These are phyloP conservation scores for Pangasius sanitwongsei DNA, from an alignment of 2,797 vertebrate species.

Conservation along the genomic window DNA sequence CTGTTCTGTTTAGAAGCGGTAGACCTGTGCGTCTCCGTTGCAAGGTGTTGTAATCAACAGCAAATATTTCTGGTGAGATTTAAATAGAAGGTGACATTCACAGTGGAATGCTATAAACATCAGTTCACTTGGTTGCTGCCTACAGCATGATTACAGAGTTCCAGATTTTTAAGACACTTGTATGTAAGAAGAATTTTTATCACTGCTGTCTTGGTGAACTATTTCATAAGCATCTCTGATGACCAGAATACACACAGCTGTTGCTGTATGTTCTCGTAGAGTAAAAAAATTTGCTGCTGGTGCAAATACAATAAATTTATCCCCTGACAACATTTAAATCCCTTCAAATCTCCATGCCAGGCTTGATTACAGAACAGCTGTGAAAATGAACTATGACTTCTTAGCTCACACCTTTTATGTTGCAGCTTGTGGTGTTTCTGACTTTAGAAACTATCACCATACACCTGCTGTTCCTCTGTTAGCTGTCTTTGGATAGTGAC, in stretches of 20 bases:
- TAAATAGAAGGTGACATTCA: slow-evolving; percentile 52
- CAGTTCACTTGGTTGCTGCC: slow-evolving; percentile 13
- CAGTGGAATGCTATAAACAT: slow-evolving; percentile 38
- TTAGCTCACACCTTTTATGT: slow-evolving; percentile 28
- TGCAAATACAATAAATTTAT: slow-evolving; percentile 2
- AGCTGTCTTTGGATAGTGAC: slow-evolving; percentile 21
- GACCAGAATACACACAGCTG: neutral
- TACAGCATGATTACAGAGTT: neutral
- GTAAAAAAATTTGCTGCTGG: neutral
- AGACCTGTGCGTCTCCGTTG: slow-evolving; percentile 16
- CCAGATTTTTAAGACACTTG: neutral
- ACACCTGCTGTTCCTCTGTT: slow-evolving; percentile 27
- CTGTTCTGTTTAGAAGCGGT: slow-evolving; percentile 11
- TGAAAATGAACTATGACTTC: slow-evolving; percentile 27
- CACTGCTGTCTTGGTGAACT: slow-evolving; percentile 8
- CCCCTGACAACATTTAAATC: neutral
- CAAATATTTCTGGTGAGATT: slow-evolving; percentile 49
- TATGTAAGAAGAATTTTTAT: neutral
- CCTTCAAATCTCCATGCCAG: neutral
- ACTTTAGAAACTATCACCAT: slow-evolving; percentile 7
- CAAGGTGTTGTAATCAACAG: slow-evolving; percentile 46
- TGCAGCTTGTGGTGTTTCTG: slow-evolving; percentile 3
- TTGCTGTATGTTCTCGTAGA: neutral
- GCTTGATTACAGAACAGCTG: neutral
- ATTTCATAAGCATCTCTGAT: neutral